Evolutionary conservation across 2,797 vertebrate species (phyloP).

Genomic region (Clamator glandarius): DNA sequence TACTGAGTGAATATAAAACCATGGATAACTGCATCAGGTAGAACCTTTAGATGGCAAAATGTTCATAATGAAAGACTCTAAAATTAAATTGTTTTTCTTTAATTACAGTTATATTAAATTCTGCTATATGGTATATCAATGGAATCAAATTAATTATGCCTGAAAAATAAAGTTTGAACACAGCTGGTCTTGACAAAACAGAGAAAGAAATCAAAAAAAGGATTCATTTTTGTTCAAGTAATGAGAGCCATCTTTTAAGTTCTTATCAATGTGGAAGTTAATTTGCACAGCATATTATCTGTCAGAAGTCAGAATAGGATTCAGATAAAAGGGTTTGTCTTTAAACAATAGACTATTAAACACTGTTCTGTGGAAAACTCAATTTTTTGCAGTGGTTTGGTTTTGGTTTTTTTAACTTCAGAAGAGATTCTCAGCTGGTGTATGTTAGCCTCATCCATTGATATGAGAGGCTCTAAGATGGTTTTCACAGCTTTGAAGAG

Average conservation of each 20-base stretch:
- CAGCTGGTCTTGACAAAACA: neutral
- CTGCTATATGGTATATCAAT: neutral
- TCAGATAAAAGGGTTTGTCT: neutral
- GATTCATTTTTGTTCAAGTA: neutral
- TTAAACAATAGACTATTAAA: neutral
- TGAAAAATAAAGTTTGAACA: neutral
- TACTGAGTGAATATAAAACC: neutral
- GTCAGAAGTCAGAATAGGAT: neutral
- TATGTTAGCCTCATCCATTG: neutral
- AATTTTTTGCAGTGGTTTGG: neutral
- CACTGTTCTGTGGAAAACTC: neutral
- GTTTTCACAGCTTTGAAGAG: neutral
- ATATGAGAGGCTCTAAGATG: neutral
- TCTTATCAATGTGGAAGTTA: neutral
- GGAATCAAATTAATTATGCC: neutral
- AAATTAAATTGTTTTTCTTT: neutral
- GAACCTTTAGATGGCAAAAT: neutral
- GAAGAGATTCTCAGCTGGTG: neutral
- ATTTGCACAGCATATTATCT: slow-evolving; percentile 6
- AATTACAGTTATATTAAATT: neutral
- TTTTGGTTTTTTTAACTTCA: neutral
- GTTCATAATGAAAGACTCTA: neutral
- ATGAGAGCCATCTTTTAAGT: slow-evolving; percentile 6
- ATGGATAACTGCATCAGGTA: neutral
- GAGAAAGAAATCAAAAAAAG: neutral